Conservation (phyloP, 2,888 invertebrate genomes). For the Lamproptera curius region DNA sequence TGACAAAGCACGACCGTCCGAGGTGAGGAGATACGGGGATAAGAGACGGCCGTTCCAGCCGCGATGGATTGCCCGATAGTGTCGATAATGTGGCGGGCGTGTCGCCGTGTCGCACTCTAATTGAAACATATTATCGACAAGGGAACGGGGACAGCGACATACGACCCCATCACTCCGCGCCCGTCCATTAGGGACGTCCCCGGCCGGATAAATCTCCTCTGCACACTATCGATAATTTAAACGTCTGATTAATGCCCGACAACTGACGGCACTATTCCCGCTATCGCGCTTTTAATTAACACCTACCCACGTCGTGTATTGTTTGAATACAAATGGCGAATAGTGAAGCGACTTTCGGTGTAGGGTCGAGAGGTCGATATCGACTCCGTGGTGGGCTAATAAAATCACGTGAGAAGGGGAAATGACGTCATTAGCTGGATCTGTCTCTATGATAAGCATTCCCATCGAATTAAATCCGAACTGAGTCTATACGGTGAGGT, state of each 20-base stretch:
- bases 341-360: slow-evolving; percentile 8
- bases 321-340: slow-evolving; percentile 19
- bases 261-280: slow-evolving; percentile 12
- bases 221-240: slow-evolving; percentile 15
- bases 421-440: slow-evolving; percentile 12
- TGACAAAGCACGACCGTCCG: slow-evolving; percentile 21
- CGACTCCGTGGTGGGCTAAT: slow-evolving; percentile 11
- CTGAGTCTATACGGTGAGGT: too few species aligned
- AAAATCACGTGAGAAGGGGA: slow-evolving; percentile 5
- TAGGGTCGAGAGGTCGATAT: slow-evolving; percentile 1
- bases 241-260: slow-evolving; percentile 13
- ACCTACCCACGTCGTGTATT: slow-evolving; percentile 2
- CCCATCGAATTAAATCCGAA: too few species aligned
- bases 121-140: slow-evolving; percentile 21
- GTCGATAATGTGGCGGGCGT: slow-evolving; percentile 18
- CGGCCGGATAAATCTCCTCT: slow-evolving; percentile 8
- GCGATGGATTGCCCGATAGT: slow-evolving; percentile 19
- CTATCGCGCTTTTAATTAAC: slow-evolving; percentile 18
- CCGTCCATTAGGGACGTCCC: slow-evolving; percentile 12
- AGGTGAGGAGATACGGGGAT: slow-evolving; percentile 20
- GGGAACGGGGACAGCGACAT: slow-evolving; percentile 14
- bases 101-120: slow-evolving; percentile 18
- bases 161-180: slow-evolving; percentile 19
- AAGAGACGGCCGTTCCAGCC: slow-evolving; percentile 6
- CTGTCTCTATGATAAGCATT: too few species aligned